phyloP scores from a whole-genome alignment of 2,888 invertebrate genomes.

The Aphodius granarius region DNA sequence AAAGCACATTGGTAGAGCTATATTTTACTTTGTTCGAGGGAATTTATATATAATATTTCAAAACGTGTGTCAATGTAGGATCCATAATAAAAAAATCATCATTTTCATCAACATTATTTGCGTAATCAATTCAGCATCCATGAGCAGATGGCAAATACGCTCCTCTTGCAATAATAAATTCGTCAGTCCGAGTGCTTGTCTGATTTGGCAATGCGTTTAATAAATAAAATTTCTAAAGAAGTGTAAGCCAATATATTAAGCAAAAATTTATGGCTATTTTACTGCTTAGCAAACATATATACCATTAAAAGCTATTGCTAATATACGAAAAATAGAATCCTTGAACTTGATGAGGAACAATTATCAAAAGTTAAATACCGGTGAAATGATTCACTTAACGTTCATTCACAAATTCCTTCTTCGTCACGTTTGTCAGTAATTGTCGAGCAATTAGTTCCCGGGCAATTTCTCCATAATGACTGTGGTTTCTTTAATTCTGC shows the following conservation, averaged over 20 bases:
- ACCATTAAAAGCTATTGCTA: too few species aligned
- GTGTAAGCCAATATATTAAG: neutral
- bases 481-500: neutral
- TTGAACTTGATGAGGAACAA: neutral
- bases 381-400: neutral
- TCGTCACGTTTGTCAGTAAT: neutral
- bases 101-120: neutral
- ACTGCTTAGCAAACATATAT: too few species aligned
- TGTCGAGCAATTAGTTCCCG: neutral
- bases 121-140: neutral
- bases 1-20: too few species aligned
- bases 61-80: too few species aligned
- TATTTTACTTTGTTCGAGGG: too few species aligned
- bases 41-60: too few species aligned
- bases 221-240: neutral
- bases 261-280: too few species aligned
- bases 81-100: neutral
- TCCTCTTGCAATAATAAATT: neutral
- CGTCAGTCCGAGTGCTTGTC: too few species aligned
- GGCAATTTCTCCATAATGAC: neutral
- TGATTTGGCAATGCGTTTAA: neutral
- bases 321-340: too few species aligned
- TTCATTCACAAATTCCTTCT: neutral
- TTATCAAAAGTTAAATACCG: neutral
- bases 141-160: neutral